Conservation (phyloP, 2,113 vertebrate genomes). For the Lasiurus cinereus region DNA sequence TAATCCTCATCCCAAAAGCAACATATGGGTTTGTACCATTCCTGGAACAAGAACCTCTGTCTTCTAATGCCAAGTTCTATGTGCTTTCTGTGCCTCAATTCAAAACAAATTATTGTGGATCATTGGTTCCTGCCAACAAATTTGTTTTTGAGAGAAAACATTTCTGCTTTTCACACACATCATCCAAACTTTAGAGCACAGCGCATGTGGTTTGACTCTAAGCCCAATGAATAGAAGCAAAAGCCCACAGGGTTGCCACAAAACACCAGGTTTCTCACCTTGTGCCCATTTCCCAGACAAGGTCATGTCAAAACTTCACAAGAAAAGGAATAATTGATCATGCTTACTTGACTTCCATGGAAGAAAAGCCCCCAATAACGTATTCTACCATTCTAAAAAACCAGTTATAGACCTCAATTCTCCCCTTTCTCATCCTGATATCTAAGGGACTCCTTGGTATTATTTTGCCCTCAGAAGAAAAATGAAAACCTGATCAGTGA, state of each 20-base stretch:
- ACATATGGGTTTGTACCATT: background rate
- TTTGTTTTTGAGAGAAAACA: slow-evolving; percentile 35
- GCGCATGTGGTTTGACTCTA: background rate
- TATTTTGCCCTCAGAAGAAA: background rate
- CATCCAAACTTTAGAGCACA: background rate
- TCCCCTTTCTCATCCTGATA: background rate
- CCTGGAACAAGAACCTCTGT: background rate
- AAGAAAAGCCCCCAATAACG: background rate
- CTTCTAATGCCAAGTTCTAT: background rate
- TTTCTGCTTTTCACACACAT: slow-evolving; percentile 26
- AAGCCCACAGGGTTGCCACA: background rate
- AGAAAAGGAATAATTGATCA: background rate
- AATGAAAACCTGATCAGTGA: background rate
- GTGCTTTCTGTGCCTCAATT: slow-evolving; percentile 27
- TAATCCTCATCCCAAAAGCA: slow-evolving; percentile 14
- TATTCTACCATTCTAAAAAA: background rate
- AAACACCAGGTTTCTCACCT: background rate
- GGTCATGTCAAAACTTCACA: background rate
- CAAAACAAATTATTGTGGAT: slow-evolving; percentile 47
- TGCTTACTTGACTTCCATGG: background rate
- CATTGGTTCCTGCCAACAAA: slow-evolving; percentile 2
- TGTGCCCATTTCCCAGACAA: background rate
- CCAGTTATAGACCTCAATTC: background rate
- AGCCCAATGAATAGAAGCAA: background rate
- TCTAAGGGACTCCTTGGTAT: background rate